phyloP scores from a whole-genome alignment of 2,888 invertebrate species.

The Nasonovia ribisnigri region DNA sequence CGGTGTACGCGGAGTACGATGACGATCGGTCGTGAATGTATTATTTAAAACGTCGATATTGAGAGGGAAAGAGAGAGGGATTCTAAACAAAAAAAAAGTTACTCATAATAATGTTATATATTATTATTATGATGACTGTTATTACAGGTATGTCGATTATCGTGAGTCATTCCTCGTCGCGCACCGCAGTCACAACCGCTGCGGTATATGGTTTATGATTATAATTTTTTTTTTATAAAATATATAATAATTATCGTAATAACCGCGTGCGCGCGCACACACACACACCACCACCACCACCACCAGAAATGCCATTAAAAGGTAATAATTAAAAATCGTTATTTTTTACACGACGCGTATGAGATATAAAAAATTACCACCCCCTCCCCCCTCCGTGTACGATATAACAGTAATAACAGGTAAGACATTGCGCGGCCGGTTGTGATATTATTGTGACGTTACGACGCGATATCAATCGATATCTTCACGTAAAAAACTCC shows the following conservation, averaged over 20 bases:
- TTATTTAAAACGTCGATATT: background rate
- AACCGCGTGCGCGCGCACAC: background rate
- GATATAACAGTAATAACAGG: background rate
- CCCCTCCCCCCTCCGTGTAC: background rate
- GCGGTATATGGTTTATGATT: background rate
- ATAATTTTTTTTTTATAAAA: slow-evolving; percentile 24
- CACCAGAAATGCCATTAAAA: background rate
- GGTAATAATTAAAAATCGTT: slow-evolving; percentile 40
- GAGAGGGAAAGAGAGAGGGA: background rate
- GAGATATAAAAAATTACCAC: background rate
- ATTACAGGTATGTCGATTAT: background rate
- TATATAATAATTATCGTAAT: background rate
- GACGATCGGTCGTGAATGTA: no score
- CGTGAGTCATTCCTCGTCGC: slow-evolving; percentile 9
- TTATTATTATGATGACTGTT: background rate
- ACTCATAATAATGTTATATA: background rate
- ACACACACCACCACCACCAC: no score
- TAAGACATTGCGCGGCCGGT: background rate
- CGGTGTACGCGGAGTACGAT: no score
- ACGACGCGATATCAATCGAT: background rate
- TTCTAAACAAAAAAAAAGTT: background rate
- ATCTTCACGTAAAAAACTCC: no score
- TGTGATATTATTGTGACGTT: background rate
- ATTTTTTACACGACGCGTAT: background rate
- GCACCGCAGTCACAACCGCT: background rate